Conservation (phyloP, 1,140 invertebrate species). For the Zaprionus gabonicus region DNA sequence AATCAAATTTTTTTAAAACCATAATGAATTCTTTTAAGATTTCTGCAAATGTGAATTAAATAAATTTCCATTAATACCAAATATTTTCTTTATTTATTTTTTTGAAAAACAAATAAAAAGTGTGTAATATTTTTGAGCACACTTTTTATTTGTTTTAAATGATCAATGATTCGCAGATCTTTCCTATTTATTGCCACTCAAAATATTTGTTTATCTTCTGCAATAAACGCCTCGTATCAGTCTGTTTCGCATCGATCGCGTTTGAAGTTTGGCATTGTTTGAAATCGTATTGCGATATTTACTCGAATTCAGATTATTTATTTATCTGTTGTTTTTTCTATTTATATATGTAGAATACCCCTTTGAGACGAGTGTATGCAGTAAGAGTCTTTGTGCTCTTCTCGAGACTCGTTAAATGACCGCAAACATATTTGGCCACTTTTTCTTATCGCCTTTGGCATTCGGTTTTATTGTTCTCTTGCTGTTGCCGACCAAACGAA, state of each 20-base stretch:
- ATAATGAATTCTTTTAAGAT: neutral
- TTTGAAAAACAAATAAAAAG: neutral
- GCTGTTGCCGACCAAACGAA: slow-evolving; percentile 65
- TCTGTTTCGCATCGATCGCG: neutral
- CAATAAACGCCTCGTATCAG: neutral
- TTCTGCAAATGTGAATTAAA: neutral
- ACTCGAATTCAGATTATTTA: slow-evolving; percentile 7
- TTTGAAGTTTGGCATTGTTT: slow-evolving; percentile 15
- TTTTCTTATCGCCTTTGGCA: slow-evolving; percentile 18
- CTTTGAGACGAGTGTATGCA: slow-evolving; percentile 29
- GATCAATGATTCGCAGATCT: neutral
- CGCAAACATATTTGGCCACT: slow-evolving; percentile 64
- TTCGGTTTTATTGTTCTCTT: slow-evolving; percentile 64
- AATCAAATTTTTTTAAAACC: neutral
- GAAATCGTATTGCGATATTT: neutral
- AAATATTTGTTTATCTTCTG: neutral
- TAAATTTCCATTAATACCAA: neutral
- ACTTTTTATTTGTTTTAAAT: neutral
- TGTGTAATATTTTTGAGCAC: neutral
- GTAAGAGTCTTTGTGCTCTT: slow-evolving; percentile 33
- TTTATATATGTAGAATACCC: neutral
- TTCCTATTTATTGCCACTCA: neutral
- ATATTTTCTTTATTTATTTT: neutral
- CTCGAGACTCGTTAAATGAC: slow-evolving; percentile 46
- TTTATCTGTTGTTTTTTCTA: slow-evolving; percentile 16